Conservation (phyloP, 2,113 vertebrate genomes). For the Oreamnos americanus region DNA sequence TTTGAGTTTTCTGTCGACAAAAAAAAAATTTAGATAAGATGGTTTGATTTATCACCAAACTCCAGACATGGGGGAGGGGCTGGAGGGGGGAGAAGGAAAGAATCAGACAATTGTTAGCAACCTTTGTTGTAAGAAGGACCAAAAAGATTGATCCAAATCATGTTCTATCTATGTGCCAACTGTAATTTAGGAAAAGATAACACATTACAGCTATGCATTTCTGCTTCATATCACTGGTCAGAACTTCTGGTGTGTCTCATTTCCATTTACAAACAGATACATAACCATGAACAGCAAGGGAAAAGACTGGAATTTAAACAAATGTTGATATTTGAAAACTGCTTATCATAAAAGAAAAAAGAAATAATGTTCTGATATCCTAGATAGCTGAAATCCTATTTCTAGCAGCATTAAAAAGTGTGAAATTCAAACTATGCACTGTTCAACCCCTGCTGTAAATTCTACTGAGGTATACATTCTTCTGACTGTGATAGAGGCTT, state of each 20-base stretch:
- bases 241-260: slow-evolving; percentile 33
- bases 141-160: background rate
- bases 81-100: background rate
- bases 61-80: background rate
- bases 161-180: background rate
- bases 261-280: background rate
- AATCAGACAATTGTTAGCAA: background rate
- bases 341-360: background rate
- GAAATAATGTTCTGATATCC: background rate
- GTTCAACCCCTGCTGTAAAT: background rate
- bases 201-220: background rate
- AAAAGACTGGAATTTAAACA: background rate
- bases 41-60: background rate
- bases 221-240: slow-evolving; percentile 23
- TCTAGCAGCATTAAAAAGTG: background rate
- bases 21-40: background rate
- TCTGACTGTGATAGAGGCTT: slow-evolving; percentile 12
- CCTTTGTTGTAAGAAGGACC: background rate
- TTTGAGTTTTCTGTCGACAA: slow-evolving; percentile 12
- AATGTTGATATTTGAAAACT: slow-evolving; percentile 25
- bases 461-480: slow-evolving; percentile 14
- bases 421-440: slow-evolving; percentile 4
- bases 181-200: background rate
- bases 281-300: background rate
- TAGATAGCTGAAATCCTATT: background rate